phyloP scores from a whole-genome alignment of 2,888 invertebrate genomes.

The Andrena camellia region DNA sequence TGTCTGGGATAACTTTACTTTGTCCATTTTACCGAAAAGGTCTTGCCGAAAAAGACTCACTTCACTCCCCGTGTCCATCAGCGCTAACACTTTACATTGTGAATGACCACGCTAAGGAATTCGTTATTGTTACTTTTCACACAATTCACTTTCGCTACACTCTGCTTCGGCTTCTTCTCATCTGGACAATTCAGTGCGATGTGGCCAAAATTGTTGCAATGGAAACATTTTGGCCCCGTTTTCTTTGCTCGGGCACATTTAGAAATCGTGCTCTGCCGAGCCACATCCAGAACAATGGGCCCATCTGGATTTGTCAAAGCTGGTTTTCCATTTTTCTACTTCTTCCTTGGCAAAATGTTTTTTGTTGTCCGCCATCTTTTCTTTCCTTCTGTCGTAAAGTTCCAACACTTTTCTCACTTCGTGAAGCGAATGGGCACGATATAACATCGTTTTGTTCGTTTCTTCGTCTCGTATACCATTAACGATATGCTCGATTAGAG shows the following conservation, averaged over 20 bases:
- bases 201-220: conserved; percentile 7
- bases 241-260: background rate
- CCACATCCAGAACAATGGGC: background rate
- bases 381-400: background rate
- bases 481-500: conserved; percentile 5
- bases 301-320: background rate
- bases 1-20: background rate
- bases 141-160: background rate
- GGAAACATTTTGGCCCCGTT: background rate
- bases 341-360: background rate
- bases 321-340: background rate
- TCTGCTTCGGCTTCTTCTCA: background rate
- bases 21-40: background rate
- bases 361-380: background rate
- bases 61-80: conserved; percentile 1
- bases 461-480: background rate
- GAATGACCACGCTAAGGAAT: background rate
- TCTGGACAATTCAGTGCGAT: background rate
- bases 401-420: background rate
- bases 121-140: background rate
- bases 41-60: background rate
- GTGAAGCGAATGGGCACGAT: background rate
- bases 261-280: background rate
- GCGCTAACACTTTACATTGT: background rate
- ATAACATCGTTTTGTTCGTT: background rate